Evolutionary conservation across 2,888 invertebrate genomes (phyloP).

Genomic region (Halocaridina rubra): DNA sequence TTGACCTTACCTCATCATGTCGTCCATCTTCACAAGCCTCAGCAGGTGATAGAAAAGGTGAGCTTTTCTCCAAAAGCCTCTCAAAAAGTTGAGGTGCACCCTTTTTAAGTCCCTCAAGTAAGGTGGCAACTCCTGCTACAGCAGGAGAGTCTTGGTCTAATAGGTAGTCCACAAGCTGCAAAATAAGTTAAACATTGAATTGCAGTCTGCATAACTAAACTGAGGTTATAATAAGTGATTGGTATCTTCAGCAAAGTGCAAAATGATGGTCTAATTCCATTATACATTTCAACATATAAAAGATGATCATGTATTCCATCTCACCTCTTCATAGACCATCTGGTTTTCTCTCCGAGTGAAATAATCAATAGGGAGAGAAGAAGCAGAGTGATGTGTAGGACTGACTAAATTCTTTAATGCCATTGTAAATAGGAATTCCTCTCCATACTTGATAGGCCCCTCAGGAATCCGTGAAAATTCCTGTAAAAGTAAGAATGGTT

Average conservation of each 20-base stretch:
- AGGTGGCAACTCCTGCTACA: constrained; percentile 35
- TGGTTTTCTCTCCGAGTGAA: constrained; percentile 39
- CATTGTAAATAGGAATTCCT: constrained; percentile 23
- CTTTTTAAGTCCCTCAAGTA: constrained; percentile 43
- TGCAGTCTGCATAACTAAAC: no score
- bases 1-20: constrained; percentile 43
- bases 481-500: not conserved
- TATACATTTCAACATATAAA: no score
- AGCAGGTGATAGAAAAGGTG: constrained; percentile 41
- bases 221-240: no score
- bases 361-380: constrained; percentile 3
- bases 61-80: constrained; percentile 29
- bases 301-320: no score
- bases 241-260: no score
- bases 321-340: constrained; percentile 40
- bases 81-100: constrained; percentile 51
- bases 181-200: no score
- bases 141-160: not conserved
- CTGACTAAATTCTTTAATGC: constrained; percentile 34
- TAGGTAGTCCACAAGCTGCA: constrained; percentile 39
- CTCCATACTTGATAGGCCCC: not conserved
- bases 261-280: no score
- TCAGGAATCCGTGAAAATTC: constrained; percentile 14
- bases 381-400: constrained; percentile 1
- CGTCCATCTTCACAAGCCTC: constrained; percentile 33